A percentile compares a stretch with the other conserved stretches of the same genome.
These are phyloP conservation scores for Pangasius krempfi DNA, from an alignment of 2,797 vertebrate species.

Conservation along the genomic window DNA sequence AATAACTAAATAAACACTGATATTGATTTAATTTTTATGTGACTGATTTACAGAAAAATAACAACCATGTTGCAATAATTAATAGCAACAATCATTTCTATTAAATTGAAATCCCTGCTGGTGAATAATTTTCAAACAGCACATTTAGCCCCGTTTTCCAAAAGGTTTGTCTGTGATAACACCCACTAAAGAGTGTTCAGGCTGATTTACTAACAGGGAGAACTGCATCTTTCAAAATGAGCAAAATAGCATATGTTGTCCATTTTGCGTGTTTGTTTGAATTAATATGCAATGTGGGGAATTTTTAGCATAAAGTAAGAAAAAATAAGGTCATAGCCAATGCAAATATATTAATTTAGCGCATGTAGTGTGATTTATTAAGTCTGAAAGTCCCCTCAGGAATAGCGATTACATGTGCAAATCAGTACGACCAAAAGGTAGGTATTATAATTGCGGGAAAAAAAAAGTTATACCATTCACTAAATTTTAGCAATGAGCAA, in stretches of 20 bases:
- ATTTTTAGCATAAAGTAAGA: not conserved
- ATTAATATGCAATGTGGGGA: not conserved
- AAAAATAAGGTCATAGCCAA: not conserved
- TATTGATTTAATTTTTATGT: not conserved
- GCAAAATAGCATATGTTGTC: not conserved
- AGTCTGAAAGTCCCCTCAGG: not conserved
- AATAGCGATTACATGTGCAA: not conserved
- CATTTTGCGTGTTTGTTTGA: not conserved
- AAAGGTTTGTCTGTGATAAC: not conserved
- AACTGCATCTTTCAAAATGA: not conserved
- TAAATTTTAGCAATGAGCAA: no score
- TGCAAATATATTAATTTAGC: not conserved
- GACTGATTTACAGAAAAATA: not conserved
- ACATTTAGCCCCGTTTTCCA: not conserved
- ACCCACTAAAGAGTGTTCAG: not conserved
- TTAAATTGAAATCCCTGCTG: not conserved
- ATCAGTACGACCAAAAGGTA: not conserved
- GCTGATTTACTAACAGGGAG: not conserved
- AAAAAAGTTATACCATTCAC: no score
- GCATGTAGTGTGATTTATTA: not conserved
- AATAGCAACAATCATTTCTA: not conserved
- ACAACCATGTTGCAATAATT: not conserved
- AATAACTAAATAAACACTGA: no score
- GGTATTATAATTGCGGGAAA: not conserved
- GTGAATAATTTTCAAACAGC: not conserved